A percentile compares a stretch with the other conserved stretches of the same genome.
These are phyloP conservation scores for Schizopygopsis pylzovi DNA, from an alignment of 2,797 vertebrate genomes.

Conservation along the genomic window DNA sequence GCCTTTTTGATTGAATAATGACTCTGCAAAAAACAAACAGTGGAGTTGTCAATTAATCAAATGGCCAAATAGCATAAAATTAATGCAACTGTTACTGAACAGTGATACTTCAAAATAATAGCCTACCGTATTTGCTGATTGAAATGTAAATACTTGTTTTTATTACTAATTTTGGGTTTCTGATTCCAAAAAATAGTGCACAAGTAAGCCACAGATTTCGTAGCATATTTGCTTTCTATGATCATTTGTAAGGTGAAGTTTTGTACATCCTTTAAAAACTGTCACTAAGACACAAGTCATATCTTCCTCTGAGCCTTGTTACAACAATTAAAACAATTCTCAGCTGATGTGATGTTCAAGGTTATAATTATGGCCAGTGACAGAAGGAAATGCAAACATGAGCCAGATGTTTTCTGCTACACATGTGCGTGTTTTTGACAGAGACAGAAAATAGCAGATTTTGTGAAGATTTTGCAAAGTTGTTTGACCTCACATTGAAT, in stretches of 20 bases:
- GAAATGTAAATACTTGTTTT: background rate
- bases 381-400: background rate
- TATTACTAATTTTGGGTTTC: background rate
- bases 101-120: background rate
- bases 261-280: background rate
- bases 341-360: background rate
- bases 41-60: background rate
- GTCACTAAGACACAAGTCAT: background rate
- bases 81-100: background rate
- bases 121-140: background rate
- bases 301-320: background rate
- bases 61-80: background rate
- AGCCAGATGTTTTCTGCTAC: background rate
- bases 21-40: constrained; percentile 79
- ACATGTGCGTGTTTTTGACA: background rate
- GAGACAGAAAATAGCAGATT: no score
- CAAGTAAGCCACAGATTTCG: background rate
- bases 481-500: background rate
- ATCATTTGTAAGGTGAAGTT: background rate
- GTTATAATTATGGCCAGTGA: background rate
- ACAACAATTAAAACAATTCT: no score
- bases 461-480: no score
- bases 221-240: background rate
- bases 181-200: background rate
- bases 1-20: constrained; percentile 99